Evolutionary conservation across 2,888 invertebrate genomes (phyloP).

Genomic region (Eudasyphora cyanicolor): DNA sequence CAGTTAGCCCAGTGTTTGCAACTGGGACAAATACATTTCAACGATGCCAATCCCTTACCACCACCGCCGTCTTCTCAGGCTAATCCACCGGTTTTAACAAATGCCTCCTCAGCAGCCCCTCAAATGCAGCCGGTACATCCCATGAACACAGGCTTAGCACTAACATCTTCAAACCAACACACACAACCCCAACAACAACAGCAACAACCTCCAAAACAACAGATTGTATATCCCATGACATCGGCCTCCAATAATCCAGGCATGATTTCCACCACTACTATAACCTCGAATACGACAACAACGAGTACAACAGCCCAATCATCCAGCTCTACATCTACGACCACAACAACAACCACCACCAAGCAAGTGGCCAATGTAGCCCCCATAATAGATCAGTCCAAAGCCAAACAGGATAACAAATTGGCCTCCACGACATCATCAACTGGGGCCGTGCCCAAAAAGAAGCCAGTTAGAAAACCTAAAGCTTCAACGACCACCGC

Average conservation of each 20-base stretch:
- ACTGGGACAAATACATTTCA: conserved; percentile 79
- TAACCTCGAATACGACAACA: conserved; percentile 68
- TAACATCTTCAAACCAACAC: no score
- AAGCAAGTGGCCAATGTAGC: conserved; percentile 80
- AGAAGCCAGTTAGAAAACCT: conserved; percentile 76
- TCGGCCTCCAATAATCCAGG: conserved; percentile 72
- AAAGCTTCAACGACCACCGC: conserved; percentile 73
- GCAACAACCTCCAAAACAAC: conserved; percentile 76
- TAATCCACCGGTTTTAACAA: conserved; percentile 5
- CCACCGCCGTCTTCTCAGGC: conserved; percentile 41
- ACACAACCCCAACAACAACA: conserved; percentile 19
- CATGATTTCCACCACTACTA: conserved; percentile 69
- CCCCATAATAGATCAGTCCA: conserved; percentile 79
- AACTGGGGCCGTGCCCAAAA: conserved; percentile 73
- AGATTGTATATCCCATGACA: conserved; percentile 76
- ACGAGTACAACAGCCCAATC: conserved; percentile 70
- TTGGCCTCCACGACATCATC: conserved; percentile 51
- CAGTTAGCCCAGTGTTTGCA: conserved; percentile 79
- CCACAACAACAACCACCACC: conserved; percentile 72
- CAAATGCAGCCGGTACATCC: conserved; percentile 13
- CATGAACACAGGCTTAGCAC: not conserved
- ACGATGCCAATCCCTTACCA: conserved; percentile 77
- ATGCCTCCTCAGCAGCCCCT: conserved; percentile 44
- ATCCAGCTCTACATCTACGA: conserved; percentile 68
- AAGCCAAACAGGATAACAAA: conserved; percentile 71